Percentiles rank a stretch among this genome's conserved stretches.
Evolutionary conservation across 2,797 vertebrate genomes (phyloP).

Genomic region (Gymnothorax javanicus): DNA sequence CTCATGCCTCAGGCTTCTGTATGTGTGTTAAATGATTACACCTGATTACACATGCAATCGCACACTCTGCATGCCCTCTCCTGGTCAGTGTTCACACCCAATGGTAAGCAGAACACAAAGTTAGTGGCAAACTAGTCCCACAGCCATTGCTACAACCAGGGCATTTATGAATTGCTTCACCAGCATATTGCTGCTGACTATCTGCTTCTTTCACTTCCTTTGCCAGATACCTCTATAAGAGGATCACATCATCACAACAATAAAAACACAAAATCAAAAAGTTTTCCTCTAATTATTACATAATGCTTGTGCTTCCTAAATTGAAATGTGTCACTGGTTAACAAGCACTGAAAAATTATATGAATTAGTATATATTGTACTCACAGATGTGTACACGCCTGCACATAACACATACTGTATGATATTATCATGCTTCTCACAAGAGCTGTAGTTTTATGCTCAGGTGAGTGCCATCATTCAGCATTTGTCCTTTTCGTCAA

Average conservation of each 20-base stretch:
- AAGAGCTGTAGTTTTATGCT: background rate
- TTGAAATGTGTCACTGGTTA: background rate
- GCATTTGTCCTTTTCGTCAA: background rate
- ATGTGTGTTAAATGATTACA: constrained; percentile 41
- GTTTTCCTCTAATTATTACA: background rate
- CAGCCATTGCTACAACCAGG: background rate
- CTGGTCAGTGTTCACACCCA: constrained; percentile 72
- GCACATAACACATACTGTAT: background rate
- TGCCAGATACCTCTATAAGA: background rate
- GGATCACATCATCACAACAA: background rate
- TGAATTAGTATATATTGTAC: background rate
- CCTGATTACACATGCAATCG: constrained; percentile 61
- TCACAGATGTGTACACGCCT: background rate
- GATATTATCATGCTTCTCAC: background rate
- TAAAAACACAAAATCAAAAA: background rate
- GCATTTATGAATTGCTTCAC: background rate
- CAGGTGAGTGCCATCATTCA: background rate
- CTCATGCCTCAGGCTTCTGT: constrained; percentile 20
- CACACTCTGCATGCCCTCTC: constrained; percentile 86
- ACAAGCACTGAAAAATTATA: background rate
- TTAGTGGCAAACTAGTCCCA: constrained; percentile 17
- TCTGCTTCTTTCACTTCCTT: background rate
- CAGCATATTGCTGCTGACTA: constrained; percentile 52
- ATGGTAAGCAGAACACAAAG: constrained; percentile 25
- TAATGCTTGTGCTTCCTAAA: background rate